A percentile compares a stretch with the other conserved stretches of the same genome.
These are phyloP conservation scores for Ennomos fuscantarius DNA, from an alignment of 2,888 invertebrate genomes.

Conservation along the genomic window DNA sequence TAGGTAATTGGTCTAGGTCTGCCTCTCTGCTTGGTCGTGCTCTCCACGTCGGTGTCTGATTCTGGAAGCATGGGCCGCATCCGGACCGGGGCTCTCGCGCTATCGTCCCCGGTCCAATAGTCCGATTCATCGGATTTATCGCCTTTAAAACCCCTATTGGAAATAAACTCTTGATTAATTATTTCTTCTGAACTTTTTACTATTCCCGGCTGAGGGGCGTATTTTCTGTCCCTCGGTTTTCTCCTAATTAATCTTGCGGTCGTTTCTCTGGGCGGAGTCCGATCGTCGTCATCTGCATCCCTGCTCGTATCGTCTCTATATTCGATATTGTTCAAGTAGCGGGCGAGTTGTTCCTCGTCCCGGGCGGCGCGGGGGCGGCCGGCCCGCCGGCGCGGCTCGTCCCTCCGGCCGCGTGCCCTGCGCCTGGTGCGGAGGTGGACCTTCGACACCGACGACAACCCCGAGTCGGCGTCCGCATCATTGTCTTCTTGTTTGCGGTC, in stretches of 20 bases:
- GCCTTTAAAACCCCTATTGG: slow-evolving; percentile 3
- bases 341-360: slow-evolving; percentile 1
- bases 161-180: too few relatives aligned
- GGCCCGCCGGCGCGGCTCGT: neutral
- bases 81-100: neutral
- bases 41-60: slow-evolving; percentile 6
- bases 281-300: slow-evolving; percentile 43
- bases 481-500: slow-evolving; percentile 1
- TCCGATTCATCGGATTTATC: slow-evolving; percentile 2
- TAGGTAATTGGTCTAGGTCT: slow-evolving; percentile 37
- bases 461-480: neutral
- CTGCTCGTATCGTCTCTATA: slow-evolving; percentile 45
- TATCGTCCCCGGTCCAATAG: slow-evolving; percentile 3
- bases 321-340: slow-evolving; percentile 42
- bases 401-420: slow-evolving; percentile 1
- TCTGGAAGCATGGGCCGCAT: neutral
- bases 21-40: slow-evolving; percentile 7
- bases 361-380: slow-evolving; percentile 4
- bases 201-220: slow-evolving; percentile 16
- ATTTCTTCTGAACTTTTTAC: too few relatives aligned
- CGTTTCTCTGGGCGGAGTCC: slow-evolving; percentile 40
- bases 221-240: slow-evolving; percentile 58
- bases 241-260: slow-evolving; percentile 53
- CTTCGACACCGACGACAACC: neutral
- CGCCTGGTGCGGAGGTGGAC: slow-evolving; percentile 4